phyloP scores from a whole-genome alignment of 37 sponge, comb jelly and placozoan species.

The Agelas oroides region DNA sequence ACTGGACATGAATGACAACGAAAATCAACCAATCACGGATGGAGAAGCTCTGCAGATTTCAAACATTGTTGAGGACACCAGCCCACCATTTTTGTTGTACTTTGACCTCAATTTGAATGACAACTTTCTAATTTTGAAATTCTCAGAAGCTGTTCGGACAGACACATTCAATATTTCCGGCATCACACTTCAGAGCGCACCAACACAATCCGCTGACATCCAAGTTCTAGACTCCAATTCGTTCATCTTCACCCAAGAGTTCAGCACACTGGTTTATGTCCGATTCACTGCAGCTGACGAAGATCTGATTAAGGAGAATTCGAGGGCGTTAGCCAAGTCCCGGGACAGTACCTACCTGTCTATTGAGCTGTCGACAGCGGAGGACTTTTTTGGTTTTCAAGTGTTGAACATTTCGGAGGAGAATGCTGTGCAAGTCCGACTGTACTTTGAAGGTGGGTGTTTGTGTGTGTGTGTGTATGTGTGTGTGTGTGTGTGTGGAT shows the following conservation, averaged over 20 bases:
- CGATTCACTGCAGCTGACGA: slow-evolving; percentile 67
- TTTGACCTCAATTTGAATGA: slow-evolving; percentile 87
- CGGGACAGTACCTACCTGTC: slow-evolving; percentile 57
- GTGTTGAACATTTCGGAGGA: slow-evolving; percentile 12
- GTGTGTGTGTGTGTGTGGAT: not conserved
- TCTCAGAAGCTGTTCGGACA: slow-evolving; percentile 80
- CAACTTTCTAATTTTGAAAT: slow-evolving; percentile 74
- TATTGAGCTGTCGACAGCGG: slow-evolving; percentile 35
- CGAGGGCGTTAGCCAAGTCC: slow-evolving; percentile 63
- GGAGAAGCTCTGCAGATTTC: slow-evolving; percentile 50
- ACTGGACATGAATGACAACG: slow-evolving; percentile 78
- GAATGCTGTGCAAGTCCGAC: slow-evolving; percentile 49
- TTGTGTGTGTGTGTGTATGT: not conserved
- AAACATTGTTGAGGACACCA: slow-evolving; percentile 37
- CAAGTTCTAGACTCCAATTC: slow-evolving; percentile 36
- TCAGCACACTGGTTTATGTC: slow-evolving; percentile 44
- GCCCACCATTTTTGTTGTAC: slow-evolving; percentile 60
- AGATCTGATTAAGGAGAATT: slow-evolving; percentile 55
- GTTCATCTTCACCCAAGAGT: slow-evolving; percentile 19
- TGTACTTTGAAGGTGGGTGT: slow-evolving; percentile 68
- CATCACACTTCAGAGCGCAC: slow-evolving; percentile 53
- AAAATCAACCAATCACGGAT: slow-evolving; percentile 9
- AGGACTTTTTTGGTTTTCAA: slow-evolving; percentile 53
- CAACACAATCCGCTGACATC: not conserved
- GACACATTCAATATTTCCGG: slow-evolving; percentile 53